A percentile compares a stretch with the other conserved stretches of the same genome.
phyloP scores from a whole-genome alignment of 2,888 invertebrate genomes.

The Rhagophthalmus giganteus region DNA sequence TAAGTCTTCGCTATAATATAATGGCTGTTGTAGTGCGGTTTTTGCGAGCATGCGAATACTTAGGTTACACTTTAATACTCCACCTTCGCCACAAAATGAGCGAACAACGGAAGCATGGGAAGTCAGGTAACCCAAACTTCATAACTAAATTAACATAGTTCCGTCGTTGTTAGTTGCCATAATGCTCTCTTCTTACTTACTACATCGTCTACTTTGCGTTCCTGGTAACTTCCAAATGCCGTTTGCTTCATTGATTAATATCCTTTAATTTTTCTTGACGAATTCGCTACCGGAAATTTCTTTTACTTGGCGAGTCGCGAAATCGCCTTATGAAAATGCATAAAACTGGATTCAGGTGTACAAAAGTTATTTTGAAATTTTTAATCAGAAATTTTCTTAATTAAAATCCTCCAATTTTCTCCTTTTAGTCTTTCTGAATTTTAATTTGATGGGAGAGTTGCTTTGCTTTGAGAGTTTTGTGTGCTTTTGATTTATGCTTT shows the following conservation, averaged over 20 bases:
- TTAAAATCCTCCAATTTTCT: slow-evolving; percentile 36
- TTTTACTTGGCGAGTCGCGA: slow-evolving; percentile 16
- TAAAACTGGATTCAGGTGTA: slow-evolving; percentile 32
- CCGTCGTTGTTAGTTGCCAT: slow-evolving; percentile 42
- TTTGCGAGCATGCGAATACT: slow-evolving; percentile 32
- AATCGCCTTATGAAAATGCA: slow-evolving; percentile 34
- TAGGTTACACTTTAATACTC: slow-evolving; percentile 38
- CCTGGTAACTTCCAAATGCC: background rate
- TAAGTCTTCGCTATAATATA: slow-evolving; percentile 11
- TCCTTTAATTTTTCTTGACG: too few species aligned
- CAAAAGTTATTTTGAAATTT: slow-evolving; percentile 35
- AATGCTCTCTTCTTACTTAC: slow-evolving; percentile 29
- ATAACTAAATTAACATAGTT: slow-evolving; percentile 53
- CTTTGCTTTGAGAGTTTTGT: slow-evolving; percentile 39
- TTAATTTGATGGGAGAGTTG: slow-evolving; percentile 39
- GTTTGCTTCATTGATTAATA: too few species aligned
- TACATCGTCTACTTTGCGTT: slow-evolving; percentile 1
- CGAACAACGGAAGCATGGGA: slow-evolving; percentile 35
- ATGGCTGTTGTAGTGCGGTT: slow-evolving; percentile 24
- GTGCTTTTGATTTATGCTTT: slow-evolving; percentile 42
- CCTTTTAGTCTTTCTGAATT: slow-evolving; percentile 40
- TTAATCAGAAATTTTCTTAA: slow-evolving; percentile 41
- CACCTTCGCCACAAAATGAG: slow-evolving; percentile 36
- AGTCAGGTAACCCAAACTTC: slow-evolving; percentile 46
- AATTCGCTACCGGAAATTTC: slow-evolving; percentile 10